These are phyloP conservation scores for Rhagophthalmus giganteus DNA, from an alignment of 2,888 invertebrate species.

Conservation along the genomic window DNA sequence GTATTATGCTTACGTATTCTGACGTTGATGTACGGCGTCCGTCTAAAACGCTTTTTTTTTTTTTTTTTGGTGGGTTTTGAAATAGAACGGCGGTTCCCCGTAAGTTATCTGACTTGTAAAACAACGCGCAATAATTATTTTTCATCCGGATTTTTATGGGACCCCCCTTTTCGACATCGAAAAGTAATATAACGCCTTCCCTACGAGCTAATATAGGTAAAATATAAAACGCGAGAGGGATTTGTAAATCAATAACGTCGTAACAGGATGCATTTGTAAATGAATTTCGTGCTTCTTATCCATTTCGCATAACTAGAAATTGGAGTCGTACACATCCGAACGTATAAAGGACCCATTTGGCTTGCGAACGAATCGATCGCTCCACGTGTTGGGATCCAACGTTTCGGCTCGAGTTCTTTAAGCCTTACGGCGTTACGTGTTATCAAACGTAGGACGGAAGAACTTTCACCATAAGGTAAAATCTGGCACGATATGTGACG, in stretches of 20 bases:
- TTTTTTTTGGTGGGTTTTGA: neutral
- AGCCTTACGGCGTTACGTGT: conserved; percentile 13
- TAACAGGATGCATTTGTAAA: conserved; percentile 17
- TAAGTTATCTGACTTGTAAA: neutral
- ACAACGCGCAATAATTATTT: neutral
- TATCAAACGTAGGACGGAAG: conserved; percentile 7
- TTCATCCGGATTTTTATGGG: too few relatives aligned
- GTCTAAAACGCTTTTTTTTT: neutral
- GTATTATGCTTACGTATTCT: neutral
- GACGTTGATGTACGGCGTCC: neutral
- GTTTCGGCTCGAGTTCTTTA: conserved; percentile 17
- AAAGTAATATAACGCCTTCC: too few relatives aligned
- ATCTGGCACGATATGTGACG: conserved; percentile 23
- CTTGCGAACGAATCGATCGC: conserved; percentile 27
- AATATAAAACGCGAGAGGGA: too few relatives aligned
- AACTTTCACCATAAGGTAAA: conserved; percentile 10
- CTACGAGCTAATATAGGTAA: too few relatives aligned
- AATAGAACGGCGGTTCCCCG: neutral
- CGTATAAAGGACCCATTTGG: conserved; percentile 15
- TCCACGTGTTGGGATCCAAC: conserved; percentile 26
- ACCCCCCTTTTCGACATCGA: too few relatives aligned
- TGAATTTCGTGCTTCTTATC: conserved; percentile 19
- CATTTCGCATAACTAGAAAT: conserved; percentile 18
- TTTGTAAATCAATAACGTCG: conserved; percentile 17
- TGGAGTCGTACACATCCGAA: conserved; percentile 14